Evolutionary conservation across 2,888 invertebrate genomes (phyloP), one percentile per base, ranked within the genome.

Genomic region (Leptothorax acervorum): DNA sequence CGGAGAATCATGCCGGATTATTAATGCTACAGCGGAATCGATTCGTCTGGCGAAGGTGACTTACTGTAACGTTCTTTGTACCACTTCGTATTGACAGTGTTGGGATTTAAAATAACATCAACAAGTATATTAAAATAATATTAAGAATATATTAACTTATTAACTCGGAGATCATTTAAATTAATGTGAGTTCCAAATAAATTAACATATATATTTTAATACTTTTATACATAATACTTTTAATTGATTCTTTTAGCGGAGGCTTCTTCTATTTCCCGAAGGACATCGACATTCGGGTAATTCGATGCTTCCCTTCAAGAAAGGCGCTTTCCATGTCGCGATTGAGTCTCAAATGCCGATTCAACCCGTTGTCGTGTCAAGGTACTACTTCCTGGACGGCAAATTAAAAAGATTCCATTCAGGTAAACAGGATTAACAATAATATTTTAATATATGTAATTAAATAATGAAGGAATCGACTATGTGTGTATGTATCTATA

Each of bases 301-400:
- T 48, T 96, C 96, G 42, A 95, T 99, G 92, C 95, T 99, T 90
- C 98, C 98, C 1, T 99, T 99, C 95, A 99, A 99, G 94, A 99
- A 99, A 94, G 89, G 89, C 42, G 99, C 98, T 4, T 99, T 99
- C 95, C 98, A 99, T 95, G 97, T 99, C 87, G 99, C 99, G 0
- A 95, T 99, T 87, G 96, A 97, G 88, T 97, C 98, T 6, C 96
- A 97, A 93, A 97, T 98, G 85, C 98, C 98, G 5, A 97, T 99
- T 86, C 97, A 98, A 92, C 99, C 99, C 0, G 97, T 99, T 0
- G 98, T 98, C 39, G 97, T 98, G 84, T 98, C 98, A 9, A 96
- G 97, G 92, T 99, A 98, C 95, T 96, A 97, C 90, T 97, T 97
- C 93, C 95, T 97, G 78, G 97, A 97, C 90, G 93, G 95, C 31